Percentiles rank a stretch among this genome's conserved stretches.
Evolutionary conservation across 2,797 vertebrate genomes (phyloP).

Genomic region (Austrolebias charrua): DNA sequence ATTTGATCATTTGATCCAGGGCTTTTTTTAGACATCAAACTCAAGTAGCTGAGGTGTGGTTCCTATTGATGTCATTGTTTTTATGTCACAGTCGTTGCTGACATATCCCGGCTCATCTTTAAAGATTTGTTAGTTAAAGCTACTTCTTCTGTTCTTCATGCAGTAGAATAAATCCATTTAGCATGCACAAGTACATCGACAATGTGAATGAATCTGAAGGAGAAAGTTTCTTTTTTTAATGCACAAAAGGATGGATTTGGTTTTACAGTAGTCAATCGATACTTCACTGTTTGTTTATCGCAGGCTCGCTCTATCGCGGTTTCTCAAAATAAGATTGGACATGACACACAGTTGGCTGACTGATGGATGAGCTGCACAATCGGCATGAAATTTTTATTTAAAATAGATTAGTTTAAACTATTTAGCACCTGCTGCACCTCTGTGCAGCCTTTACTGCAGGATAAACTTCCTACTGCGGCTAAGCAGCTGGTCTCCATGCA

Average conservation of each 20-base stretch:
- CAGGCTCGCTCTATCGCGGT: too few relatives aligned
- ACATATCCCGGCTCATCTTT: constrained; percentile 56
- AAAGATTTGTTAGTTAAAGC: constrained; percentile 57
- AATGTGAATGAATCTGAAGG: not conserved
- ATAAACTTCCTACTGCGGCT: too few relatives aligned
- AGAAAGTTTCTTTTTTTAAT: not conserved
- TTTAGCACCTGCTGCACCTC: too few relatives aligned
- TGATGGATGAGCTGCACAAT: too few relatives aligned
- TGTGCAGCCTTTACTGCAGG: too few relatives aligned
- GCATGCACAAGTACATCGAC: constrained; percentile 9
- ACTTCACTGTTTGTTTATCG: too few relatives aligned
- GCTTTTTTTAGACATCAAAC: constrained; percentile 79
- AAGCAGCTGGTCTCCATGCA: too few relatives aligned
- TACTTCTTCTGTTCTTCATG: constrained; percentile 18
- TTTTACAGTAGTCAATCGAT: too few relatives aligned
- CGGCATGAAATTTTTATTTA: too few relatives aligned
- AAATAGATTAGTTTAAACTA: too few relatives aligned
- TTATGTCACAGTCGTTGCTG: constrained; percentile 64
- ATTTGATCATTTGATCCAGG: constrained; percentile 65
- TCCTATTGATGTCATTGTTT: constrained; percentile 71
- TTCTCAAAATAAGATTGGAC: too few relatives aligned
- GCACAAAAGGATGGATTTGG: not conserved
- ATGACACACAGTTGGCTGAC: too few relatives aligned
- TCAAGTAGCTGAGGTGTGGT: constrained; percentile 60
- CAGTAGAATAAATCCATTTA: constrained; percentile 21